phyloP scores from a whole-genome alignment of 2,888 invertebrate genomes.

The Saturnia japonica region DNA sequence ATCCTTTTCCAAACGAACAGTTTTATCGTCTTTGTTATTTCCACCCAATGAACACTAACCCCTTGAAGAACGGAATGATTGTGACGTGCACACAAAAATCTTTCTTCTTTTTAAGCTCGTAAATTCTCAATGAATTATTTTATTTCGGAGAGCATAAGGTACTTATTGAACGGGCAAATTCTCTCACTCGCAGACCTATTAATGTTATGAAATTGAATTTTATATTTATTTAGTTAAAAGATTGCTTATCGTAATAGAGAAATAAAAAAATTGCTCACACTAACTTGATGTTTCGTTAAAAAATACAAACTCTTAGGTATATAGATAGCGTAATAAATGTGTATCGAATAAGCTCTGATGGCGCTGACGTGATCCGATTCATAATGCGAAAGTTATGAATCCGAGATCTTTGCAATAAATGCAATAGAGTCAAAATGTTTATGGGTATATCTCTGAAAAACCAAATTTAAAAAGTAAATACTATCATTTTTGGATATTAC shows the following conservation, averaged over 20 bases:
- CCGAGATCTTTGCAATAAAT: constrained; percentile 38
- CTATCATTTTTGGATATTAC: not conserved
- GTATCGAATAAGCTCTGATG: constrained; percentile 57
- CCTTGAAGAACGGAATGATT: constrained; percentile 70
- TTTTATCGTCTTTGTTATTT: constrained; percentile 80
- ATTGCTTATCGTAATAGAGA: constrained; percentile 18
- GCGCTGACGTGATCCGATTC: constrained; percentile 57
- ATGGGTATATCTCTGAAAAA: constrained; percentile 6
- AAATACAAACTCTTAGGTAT: constrained; percentile 53
- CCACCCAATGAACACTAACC: constrained; percentile 77
- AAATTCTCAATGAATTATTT: constrained; percentile 41
- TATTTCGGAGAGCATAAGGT: constrained; percentile 31
- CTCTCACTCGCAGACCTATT: constrained; percentile 11
- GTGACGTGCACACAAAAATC: constrained; percentile 69
- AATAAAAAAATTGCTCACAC: constrained; percentile 23
- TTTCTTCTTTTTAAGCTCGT: constrained; percentile 49
- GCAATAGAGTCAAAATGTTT: constrained; percentile 25
- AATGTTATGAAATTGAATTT: constrained; percentile 24
- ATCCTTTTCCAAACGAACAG: constrained; percentile 78
- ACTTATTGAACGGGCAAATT: constrained; percentile 28
- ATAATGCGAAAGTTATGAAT: constrained; percentile 49
- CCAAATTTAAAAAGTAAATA: not conserved
- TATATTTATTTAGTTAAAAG: constrained; percentile 19
- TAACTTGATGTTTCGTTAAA: constrained; percentile 31
- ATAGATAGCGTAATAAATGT: constrained; percentile 59